A percentile compares a stretch with the other conserved stretches of the same genome.
Conservation (phyloP, 1,140 invertebrate species). For the Harpegnathos saltator region DNA sequence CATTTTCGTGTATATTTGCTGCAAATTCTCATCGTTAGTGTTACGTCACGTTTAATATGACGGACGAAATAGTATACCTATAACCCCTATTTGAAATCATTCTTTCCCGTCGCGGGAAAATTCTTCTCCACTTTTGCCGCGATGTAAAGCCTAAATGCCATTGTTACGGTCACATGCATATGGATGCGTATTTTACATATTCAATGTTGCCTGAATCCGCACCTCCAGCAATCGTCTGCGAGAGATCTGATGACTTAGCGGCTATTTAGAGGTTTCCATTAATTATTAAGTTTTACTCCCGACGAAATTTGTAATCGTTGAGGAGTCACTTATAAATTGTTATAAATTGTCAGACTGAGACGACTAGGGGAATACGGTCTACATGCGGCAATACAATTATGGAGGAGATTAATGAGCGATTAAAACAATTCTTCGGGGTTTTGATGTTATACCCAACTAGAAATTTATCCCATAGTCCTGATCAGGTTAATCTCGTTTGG, state of each 20-base stretch:
- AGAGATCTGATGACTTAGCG: slow-evolving; percentile 10
- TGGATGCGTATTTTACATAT: slow-evolving; percentile 71
- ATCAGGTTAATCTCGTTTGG: too few species aligned
- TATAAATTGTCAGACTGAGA: too few species aligned
- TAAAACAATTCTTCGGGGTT: too few species aligned
- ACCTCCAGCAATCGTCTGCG: neutral
- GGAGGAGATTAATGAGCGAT: neutral
- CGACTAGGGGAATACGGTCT: neutral
- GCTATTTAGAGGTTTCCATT: neutral
- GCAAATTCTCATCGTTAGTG: too few species aligned
- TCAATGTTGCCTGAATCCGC: slow-evolving; percentile 57
- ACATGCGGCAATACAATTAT: neutral
- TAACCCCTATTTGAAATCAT: too few species aligned
- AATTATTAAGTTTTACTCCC: neutral
- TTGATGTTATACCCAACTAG: too few species aligned
- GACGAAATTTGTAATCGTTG: neutral
- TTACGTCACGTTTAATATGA: too few species aligned
- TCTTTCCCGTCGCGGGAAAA: neutral
- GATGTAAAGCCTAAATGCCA: slow-evolving; percentile 7
- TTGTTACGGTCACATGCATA: slow-evolving; percentile 57
- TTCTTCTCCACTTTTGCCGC: slow-evolving; percentile 4
- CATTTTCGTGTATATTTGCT: too few species aligned
- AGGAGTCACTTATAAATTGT: too few species aligned
- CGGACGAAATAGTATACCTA: too few species aligned
- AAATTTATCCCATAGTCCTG: too few species aligned